Percentiles rank a stretch among this genome's conserved stretches.
phyloP scores from a whole-genome alignment of 2,113 vertebrate genomes.

The Vidua chalybeata region DNA sequence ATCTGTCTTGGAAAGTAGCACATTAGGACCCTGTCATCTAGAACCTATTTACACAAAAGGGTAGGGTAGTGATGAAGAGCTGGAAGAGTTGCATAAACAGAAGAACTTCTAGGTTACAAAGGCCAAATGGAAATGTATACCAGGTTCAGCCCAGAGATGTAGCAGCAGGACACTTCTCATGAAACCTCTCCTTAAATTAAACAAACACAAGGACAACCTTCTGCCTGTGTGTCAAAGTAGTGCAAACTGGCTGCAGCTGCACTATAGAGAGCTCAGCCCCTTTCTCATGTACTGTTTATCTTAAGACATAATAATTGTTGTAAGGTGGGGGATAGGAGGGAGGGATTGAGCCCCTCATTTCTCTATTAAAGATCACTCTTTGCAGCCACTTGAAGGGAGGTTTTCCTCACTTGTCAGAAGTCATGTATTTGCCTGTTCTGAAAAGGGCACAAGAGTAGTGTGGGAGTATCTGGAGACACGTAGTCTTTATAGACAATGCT shows the following conservation, averaged over 20 bases:
- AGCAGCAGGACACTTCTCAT: not conserved
- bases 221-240: not conserved
- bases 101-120: not conserved
- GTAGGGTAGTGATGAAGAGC: not conserved
- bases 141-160: not conserved
- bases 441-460: fast-evolving
- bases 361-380: not conserved
- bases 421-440: not conserved
- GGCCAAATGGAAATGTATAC: not conserved
- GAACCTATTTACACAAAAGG: not conserved
- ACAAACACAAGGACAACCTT: not conserved
- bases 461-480: not conserved
- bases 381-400: fast-evolving
- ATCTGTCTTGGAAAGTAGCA: not conserved
- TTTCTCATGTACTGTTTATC: not conserved
- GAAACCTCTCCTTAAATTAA: not conserved
- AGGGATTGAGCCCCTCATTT: not conserved
- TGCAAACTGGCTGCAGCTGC: not conserved
- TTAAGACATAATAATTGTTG: not conserved
- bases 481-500: not conserved
- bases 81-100: not conserved
- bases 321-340: not conserved
- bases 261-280: not conserved
- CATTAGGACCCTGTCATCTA: not conserved
- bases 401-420: not conserved